Percentiles rank a stretch among this genome's conserved stretches.
These are phyloP conservation scores for Drosophila cracens DNA, from an alignment of 2,888 invertebrate species.

Conservation along the genomic window DNA sequence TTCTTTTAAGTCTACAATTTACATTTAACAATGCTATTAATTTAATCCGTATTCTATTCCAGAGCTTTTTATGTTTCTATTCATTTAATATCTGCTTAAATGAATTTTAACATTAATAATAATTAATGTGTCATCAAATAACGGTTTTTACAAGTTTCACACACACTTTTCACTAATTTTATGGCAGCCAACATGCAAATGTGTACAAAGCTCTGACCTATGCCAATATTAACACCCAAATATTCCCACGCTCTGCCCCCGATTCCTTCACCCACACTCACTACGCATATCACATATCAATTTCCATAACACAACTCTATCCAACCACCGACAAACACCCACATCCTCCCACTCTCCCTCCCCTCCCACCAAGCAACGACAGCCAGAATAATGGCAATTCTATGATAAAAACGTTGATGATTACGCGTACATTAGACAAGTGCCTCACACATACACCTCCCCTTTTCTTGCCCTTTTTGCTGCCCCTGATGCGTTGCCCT, in stretches of 20 bases:
- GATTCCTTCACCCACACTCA: conserved; percentile 8
- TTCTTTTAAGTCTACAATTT: neutral
- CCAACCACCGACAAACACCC: conserved; percentile 20
- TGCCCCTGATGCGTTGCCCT: conserved; percentile 34
- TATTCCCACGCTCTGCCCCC: conserved; percentile 36
- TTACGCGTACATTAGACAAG: conserved; percentile 76
- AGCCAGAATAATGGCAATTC: conserved; percentile 56
- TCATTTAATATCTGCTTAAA: neutral
- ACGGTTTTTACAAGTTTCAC: neutral
- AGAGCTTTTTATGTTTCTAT: neutral
- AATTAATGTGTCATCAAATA: neutral
- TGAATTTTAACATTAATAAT: neutral
- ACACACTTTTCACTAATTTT: neutral
- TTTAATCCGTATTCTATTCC: neutral
- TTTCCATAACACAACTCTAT: conserved; percentile 54
- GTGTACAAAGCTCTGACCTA: conserved; percentile 24
- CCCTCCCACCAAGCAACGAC: conserved; percentile 17
- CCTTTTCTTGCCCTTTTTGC: conserved; percentile 12
- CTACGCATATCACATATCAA: conserved; percentile 56
- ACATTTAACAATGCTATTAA: neutral
- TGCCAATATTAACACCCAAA: conserved; percentile 5
- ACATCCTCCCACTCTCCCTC: neutral
- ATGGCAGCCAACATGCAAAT: neutral
- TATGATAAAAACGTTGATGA: conserved; percentile 69
- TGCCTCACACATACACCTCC: conserved; percentile 29